These are phyloP conservation scores for Linepithema humile DNA, from an alignment of 1,140 invertebrate species.

Conservation along the genomic window DNA sequence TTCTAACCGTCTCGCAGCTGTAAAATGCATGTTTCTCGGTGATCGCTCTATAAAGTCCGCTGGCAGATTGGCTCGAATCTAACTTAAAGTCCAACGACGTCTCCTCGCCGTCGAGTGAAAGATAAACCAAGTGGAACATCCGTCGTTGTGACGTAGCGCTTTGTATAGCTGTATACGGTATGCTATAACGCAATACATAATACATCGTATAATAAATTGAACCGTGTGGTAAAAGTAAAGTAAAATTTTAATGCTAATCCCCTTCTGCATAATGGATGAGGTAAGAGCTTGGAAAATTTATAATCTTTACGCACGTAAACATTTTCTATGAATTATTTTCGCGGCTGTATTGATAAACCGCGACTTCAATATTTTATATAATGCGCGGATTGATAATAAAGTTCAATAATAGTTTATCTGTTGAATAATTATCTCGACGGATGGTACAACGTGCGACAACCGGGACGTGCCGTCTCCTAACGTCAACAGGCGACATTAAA, in stretches of 20 bases:
- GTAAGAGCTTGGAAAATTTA: neutral
- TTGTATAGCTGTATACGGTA: constrained; percentile 93
- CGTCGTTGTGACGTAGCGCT: constrained; percentile 91
- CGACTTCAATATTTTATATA: neutral
- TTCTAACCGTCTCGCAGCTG: constrained; percentile 94
- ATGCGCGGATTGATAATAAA: constrained; percentile 14
- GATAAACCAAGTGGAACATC: constrained; percentile 90
- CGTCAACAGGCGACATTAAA: constrained; percentile 33
- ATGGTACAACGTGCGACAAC: constrained; percentile 11
- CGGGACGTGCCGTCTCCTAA: constrained; percentile 38
- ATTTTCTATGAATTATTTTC: neutral
- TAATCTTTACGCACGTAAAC: neutral
- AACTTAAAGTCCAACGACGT: constrained; percentile 91
- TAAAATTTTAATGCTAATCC: constrained; percentile 42
- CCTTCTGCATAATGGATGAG: constrained; percentile 28
- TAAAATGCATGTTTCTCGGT: constrained; percentile 97
- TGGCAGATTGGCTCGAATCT: constrained; percentile 90
- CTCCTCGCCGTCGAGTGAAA: constrained; percentile 89
- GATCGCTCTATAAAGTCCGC: constrained; percentile 93
- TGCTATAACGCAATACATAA: constrained; percentile 85
- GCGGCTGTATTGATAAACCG: neutral
- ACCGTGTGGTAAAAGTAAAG: neutral
- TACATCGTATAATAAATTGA: constrained; percentile 30
- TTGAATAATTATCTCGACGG: constrained; percentile 11
- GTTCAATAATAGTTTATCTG: neutral